phyloP scores from a whole-genome alignment of 2,113 vertebrate genomes.

The Romanogobio albipinnatus region DNA sequence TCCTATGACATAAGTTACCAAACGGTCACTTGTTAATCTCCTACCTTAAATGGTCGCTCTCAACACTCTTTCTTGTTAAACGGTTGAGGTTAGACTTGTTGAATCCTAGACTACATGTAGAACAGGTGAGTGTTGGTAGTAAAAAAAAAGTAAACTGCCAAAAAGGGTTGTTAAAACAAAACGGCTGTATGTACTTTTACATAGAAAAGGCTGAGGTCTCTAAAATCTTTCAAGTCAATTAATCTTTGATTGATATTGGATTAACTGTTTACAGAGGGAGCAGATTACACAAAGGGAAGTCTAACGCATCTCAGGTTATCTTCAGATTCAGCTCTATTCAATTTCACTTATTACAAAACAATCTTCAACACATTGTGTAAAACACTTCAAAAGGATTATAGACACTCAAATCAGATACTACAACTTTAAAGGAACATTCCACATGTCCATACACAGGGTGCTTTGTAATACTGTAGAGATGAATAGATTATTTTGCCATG shows the following conservation, averaged over 20 bases:
- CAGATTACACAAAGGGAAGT: constrained; percentile 47
- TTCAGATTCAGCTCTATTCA: constrained; percentile 34
- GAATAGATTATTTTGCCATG: constrained; percentile 66
- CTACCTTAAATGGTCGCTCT: constrained; percentile 31
- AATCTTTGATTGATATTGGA: constrained; percentile 14
- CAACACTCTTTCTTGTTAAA: constrained; percentile 17
- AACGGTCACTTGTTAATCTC: constrained; percentile 25
- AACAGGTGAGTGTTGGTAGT: constrained; percentile 2
- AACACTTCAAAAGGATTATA: constrained; percentile 13
- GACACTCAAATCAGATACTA: neutral
- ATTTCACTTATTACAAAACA: neutral
- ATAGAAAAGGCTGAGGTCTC: neutral
- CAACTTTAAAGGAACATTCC: constrained; percentile 51
- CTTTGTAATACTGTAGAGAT: constrained; percentile 55
- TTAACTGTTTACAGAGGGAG: constrained; percentile 69
- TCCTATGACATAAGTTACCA: constrained; percentile 1
- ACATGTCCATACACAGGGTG: constrained; percentile 57
- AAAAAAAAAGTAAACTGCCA: constrained; percentile 39
- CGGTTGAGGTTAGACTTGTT: neutral
- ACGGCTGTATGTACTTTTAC: neutral
- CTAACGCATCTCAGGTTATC: constrained; percentile 55
- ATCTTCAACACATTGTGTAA: constrained; percentile 19
- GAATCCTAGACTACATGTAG: neutral
- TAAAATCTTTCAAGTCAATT: neutral
- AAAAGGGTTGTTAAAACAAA: constrained; percentile 42